Evolutionary conservation across 23 tunicate species (phyloP), one percentile per base, ranked within the genome.

Genomic region (Halocynthia aurantium): DNA sequence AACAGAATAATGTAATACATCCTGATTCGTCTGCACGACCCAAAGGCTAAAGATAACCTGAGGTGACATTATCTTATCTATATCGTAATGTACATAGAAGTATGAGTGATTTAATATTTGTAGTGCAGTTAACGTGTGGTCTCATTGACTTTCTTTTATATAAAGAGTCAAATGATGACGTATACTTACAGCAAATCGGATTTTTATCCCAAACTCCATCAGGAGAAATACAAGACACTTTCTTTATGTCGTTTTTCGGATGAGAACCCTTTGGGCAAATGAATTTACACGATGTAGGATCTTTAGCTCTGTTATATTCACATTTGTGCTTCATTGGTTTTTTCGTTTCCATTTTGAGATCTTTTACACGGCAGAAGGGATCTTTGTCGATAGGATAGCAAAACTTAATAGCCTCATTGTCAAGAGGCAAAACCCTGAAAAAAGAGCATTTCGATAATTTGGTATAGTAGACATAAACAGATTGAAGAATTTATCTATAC

Each of bases 181-280:
- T 31, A 15, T 18, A 80, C 90, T 85, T 53, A 85, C 90, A 85
- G 51, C 90, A 85, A 54, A 54, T 62, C 8, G 90, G 84, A 22
- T 72, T 21, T 0, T 72, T 57, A 19, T 85, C 55, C 84, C 84
- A 85, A 8, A 62, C 79, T 18, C 90, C 90, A 8, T 15, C 55
- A 20, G 55, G 75, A 31, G 44, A 4, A 5, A 40, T 49, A 71
- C 93, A 87, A 6, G 17, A 44, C 10, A 78, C 72, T 65, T 65
- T 40, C 50, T 51, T 70, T 60, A 80, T 87, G 52, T 68, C 85
- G 10, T 81, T 83, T 52, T 81, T 55, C 0, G 81, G 81, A 52
- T 77, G 74, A 13, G 71, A 71, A 7, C 93, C 93, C 6, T 64
- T 44, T 2, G 93, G 93, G 56, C 93, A 87, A 7, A 69, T 9